A percentile compares a stretch with the other conserved stretches of the same genome.
Evolutionary conservation across 1,140 invertebrate genomes (phyloP).

Genomic region (Bombus confusus): DNA sequence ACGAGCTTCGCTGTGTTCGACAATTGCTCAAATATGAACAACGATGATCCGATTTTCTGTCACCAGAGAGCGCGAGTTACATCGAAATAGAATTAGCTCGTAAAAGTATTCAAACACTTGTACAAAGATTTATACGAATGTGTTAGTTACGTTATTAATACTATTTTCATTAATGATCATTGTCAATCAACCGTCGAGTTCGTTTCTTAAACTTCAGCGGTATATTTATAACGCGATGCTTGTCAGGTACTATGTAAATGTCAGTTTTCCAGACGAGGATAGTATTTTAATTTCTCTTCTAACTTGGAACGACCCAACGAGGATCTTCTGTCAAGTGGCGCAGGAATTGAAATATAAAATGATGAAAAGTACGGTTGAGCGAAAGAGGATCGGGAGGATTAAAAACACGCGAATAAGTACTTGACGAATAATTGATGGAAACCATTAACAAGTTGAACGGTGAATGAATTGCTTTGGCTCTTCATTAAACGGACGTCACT

Average conservation of each 20-base stretch:
- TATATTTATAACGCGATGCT: background rate
- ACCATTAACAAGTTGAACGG: background rate
- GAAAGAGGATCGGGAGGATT: background rate
- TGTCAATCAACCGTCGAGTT: no score
- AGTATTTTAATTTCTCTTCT: background rate
- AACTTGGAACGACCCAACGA: background rate
- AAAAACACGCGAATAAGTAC: background rate
- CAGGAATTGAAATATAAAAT: background rate
- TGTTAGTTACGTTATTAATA: no score
- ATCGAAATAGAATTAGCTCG: background rate
- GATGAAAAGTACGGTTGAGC: background rate
- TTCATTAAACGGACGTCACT: background rate
- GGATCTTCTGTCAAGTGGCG: background rate
- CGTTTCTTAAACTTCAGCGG: background rate
- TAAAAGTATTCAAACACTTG: background rate
- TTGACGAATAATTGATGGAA: background rate
- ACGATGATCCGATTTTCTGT: background rate
- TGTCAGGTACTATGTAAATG: background rate
- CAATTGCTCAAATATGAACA: slow-evolving; percentile 5
- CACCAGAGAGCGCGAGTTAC: background rate
- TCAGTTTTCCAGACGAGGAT: background rate
- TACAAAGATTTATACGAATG: background rate
- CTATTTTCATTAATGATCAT: no score
- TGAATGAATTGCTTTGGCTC: background rate
- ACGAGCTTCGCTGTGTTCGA: background rate